A percentile compares a stretch with the other conserved stretches of the same genome.
Evolutionary conservation across 2,888 invertebrate species (phyloP).

Genomic region (Nasonia oneida): DNA sequence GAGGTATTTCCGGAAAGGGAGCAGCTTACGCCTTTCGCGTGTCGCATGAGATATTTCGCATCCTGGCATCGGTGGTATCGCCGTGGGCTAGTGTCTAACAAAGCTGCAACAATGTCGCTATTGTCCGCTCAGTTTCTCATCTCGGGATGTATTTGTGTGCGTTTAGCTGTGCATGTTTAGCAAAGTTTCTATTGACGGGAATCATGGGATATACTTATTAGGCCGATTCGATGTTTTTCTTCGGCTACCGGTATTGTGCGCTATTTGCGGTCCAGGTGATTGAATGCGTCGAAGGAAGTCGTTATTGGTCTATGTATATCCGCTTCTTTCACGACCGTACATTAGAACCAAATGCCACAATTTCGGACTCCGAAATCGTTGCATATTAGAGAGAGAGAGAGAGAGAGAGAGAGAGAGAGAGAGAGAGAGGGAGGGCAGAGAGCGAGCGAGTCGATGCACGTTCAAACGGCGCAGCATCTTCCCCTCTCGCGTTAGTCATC

Average conservation of each 20-base stretch:
- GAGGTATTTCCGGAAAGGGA: background rate
- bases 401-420: too few relatives aligned
- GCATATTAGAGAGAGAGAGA: too few relatives aligned
- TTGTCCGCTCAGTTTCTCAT: background rate
- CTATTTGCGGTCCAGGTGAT: background rate
- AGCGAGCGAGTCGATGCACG: background rate
- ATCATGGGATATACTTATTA: background rate
- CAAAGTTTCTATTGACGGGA: background rate
- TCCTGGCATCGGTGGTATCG: background rate
- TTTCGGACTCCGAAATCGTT: background rate
- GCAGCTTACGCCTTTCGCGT: background rate
- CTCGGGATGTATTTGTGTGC: background rate
- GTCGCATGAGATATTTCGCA: background rate
- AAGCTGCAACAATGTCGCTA: background rate
- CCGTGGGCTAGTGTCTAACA: background rate
- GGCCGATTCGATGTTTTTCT: background rate
- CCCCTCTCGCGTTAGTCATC: constrained; percentile 25
- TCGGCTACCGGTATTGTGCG: background rate
- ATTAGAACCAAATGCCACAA: background rate
- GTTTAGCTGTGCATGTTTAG: background rate
- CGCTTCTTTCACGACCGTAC: background rate
- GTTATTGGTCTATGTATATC: background rate
- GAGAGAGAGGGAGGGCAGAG: too few relatives aligned
- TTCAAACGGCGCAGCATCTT: background rate
- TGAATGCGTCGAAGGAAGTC: background rate